Evolutionary conservation across 2,113 vertebrate species (phyloP).

Genomic region (Corythoichthys intestinalis): DNA sequence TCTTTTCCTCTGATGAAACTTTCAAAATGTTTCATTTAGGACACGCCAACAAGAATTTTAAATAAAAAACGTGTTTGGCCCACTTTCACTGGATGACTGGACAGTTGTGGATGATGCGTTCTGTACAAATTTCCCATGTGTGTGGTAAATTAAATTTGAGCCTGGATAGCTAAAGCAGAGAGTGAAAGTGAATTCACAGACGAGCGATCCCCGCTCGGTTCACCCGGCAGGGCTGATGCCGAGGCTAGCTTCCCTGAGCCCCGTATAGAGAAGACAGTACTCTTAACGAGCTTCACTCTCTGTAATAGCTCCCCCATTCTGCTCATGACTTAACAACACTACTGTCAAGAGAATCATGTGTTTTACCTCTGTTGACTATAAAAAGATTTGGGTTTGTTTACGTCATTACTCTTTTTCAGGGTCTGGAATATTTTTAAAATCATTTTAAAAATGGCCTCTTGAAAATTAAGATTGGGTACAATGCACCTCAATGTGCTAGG

Average conservation of each 20-base stretch:
- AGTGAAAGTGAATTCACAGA: conserved; percentile 36
- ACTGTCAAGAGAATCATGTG: too few relatives aligned
- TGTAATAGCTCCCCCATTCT: neutral
- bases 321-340: neutral
- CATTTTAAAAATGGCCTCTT: too few relatives aligned
- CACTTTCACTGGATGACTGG: conserved; percentile 11
- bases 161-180: conserved; percentile 18
- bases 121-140: conserved; percentile 13
- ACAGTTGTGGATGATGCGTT: conserved; percentile 13
- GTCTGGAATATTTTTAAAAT: too few relatives aligned
- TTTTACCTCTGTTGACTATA: too few relatives aligned
- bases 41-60: conserved; percentile 10
- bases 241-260: neutral
- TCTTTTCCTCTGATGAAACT: conserved; percentile 6
- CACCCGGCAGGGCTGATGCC: conserved; percentile 14
- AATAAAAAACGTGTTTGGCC: conserved; percentile 13
- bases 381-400: too few relatives aligned
- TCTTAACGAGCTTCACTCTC: neutral
- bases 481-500: too few relatives aligned
- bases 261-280: too few relatives aligned
- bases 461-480: too few relatives aligned
- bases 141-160: conserved; percentile 22
- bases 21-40: conserved; percentile 1
- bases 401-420: too few relatives aligned
- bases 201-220: conserved; percentile 17